Base-by-base conservation (phyloP, 2,888 invertebrate genomes). In the Eumerus sabulonum region DNA sequence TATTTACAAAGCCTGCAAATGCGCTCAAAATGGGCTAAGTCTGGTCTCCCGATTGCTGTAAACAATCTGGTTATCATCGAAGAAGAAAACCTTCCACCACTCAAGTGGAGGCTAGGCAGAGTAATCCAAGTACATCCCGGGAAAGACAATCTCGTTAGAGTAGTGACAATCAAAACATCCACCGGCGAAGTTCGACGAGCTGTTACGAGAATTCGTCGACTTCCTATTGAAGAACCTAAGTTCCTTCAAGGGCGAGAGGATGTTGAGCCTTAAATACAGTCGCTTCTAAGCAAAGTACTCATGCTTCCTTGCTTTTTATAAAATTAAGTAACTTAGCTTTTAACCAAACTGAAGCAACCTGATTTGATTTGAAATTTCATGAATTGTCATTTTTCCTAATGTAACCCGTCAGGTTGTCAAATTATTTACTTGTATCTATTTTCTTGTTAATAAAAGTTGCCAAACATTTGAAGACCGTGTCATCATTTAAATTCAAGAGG, bases 1-100 rank as follows among this genome's bases (percentile, higher is more conserved):
- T 53, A 63, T 44, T 12, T 53, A 13, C 63, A 63, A 44, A 44
- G 7, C 1, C 18, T 53, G 5, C 51, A 45, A 44, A 0, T 53
- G 0, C 51, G 35, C 0, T 42, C 14, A n/a, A 17, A 62, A 27
- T 50, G 19, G 50, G 17, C 1, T 1, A 50, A 14, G 13, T 1
- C 1, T 1, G 16, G 14, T 1, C 9, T 9, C 5, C 14, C 7
- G 1, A 42, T 60, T 27, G 27, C 7, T 27, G 27, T 4, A 27
- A 27, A 27, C n/a, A n/a, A n/a, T n/a, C n/a, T n/a, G n/a, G n/a
- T n/a, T n/a, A n/a, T n/a, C n/a, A n/a, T n/a, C n/a, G n/a, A n/a
- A n/a, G n/a, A 27, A 2, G 27, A 7, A 7, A 2, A 4, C 13
- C 9, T 14, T 14, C 1, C 44, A 14, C 13, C 13, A 44, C 5